phyloP scores from a whole-genome alignment of 2,113 vertebrate genomes.

The Xiphias gladius region DNA sequence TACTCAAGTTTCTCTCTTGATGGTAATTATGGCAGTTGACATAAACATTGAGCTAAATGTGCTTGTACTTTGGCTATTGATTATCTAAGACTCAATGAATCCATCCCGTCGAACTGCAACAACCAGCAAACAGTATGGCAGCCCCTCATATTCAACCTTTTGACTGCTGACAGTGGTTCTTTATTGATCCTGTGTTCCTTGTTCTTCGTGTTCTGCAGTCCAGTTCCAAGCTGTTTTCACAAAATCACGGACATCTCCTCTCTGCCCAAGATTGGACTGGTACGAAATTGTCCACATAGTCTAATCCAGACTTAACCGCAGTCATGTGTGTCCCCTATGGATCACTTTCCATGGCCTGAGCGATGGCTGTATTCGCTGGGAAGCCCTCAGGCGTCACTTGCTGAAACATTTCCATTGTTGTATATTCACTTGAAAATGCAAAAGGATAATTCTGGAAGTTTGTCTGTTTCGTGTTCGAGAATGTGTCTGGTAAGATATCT shows the following conservation, averaged over 20 bases:
- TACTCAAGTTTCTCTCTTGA: no score
- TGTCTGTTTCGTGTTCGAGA: not conserved
- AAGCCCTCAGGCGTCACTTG: slow-evolving; percentile 42
- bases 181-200: not conserved
- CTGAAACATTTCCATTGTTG: slow-evolving; percentile 86
- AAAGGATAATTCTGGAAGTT: slow-evolving; percentile 14
- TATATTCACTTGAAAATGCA: slow-evolving; percentile 80
- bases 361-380: not conserved
- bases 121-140: no score
- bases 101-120: not conserved
- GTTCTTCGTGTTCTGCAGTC: not conserved
- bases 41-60: no score
- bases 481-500: not conserved
- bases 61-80: no score
- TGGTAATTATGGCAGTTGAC: no score
- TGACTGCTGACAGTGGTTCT: not conserved
- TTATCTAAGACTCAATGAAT: not conserved
- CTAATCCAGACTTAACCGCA: slow-evolving; percentile 8
- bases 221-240: not conserved
- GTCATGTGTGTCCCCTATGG: slow-evolving; percentile 8
- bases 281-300: slow-evolving; percentile 70
- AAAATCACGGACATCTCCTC: not conserved
- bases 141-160: no score
- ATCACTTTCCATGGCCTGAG: not conserved
- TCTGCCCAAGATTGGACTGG: not conserved